A percentile compares a stretch with the other conserved stretches of the same genome.
Conservation (phyloP, 1,140 invertebrate genomes). For the Aphidius ervi region DNA sequence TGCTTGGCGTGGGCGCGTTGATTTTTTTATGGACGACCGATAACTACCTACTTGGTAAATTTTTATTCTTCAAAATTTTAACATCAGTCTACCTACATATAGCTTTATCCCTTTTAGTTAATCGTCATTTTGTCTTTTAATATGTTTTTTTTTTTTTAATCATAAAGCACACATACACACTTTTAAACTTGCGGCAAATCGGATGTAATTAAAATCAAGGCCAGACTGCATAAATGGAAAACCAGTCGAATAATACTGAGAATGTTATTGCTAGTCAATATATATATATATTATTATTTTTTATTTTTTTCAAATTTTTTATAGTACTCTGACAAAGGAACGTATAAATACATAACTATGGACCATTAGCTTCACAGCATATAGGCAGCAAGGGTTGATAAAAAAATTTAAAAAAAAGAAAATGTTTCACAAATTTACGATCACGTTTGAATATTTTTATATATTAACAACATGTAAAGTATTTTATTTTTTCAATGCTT, state of each 20-base stretch:
- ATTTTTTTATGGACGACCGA: conserved; percentile 32
- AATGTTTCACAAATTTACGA: too few species aligned
- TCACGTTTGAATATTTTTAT: too few species aligned
- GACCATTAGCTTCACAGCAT: too few species aligned
- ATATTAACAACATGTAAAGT: too few species aligned
- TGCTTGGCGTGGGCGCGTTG: conserved; percentile 33
- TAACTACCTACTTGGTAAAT: not conserved
- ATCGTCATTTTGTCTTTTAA: conserved; percentile 5
- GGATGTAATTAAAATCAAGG: conserved; percentile 38
- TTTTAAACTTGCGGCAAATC: conserved; percentile 30
- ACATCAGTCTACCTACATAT: not conserved
- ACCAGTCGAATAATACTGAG: conserved; percentile 25
- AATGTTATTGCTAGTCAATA: conserved; percentile 24
- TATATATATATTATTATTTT: conserved; percentile 1
- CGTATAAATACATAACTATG: too few species aligned
- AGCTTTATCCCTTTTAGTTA: conserved; percentile 8
- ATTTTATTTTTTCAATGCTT: too few species aligned
- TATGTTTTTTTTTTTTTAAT: not conserved
- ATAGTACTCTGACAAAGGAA: too few species aligned
- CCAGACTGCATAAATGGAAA: conserved; percentile 21
- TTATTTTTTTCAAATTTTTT: not conserved
- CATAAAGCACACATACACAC: not conserved
- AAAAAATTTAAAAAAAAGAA: too few species aligned
- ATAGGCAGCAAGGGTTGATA: too few species aligned
- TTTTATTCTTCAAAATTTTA: conserved; percentile 1